These are phyloP conservation scores for Gortyna flavago DNA, from an alignment of 2,888 invertebrate species.

Conservation along the genomic window DNA sequence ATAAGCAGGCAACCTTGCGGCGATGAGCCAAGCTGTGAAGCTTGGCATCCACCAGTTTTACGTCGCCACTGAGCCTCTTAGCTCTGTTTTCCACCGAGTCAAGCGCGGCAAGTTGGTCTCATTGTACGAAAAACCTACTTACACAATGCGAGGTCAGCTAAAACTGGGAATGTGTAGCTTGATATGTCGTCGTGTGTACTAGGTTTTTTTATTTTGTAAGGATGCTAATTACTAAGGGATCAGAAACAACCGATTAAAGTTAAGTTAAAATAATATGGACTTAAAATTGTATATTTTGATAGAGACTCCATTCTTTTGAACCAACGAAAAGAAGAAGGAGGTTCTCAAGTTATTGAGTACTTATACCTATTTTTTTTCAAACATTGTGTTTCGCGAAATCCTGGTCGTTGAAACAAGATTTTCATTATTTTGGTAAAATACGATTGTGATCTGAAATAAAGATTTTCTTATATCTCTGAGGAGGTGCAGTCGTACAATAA, in stretches of 20 bases:
- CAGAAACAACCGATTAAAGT: background rate
- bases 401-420: background rate
- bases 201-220: background rate
- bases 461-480: background rate
- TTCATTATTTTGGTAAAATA: background rate
- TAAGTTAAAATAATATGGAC: background rate
- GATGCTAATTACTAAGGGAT: background rate
- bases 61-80: too few species aligned
- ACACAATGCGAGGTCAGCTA: background rate
- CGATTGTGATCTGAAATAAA: background rate
- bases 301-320: background rate
- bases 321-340: background rate
- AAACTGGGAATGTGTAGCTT: too few species aligned
- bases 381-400: background rate
- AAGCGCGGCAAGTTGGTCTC: too few species aligned
- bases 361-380: background rate
- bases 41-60: too few species aligned
- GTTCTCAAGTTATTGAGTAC: background rate
- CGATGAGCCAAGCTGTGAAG: too few species aligned
- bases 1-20: too few species aligned
- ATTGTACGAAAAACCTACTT: background rate
- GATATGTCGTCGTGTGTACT: too few species aligned
- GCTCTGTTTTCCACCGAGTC: too few species aligned
- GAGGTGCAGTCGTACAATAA: slow-evolving; percentile 23
- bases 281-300: background rate